Evolutionary conservation across 2,113 vertebrate genomes (phyloP), one percentile per base, ranked within the genome.

Genomic region (Serinus canaria): DNA sequence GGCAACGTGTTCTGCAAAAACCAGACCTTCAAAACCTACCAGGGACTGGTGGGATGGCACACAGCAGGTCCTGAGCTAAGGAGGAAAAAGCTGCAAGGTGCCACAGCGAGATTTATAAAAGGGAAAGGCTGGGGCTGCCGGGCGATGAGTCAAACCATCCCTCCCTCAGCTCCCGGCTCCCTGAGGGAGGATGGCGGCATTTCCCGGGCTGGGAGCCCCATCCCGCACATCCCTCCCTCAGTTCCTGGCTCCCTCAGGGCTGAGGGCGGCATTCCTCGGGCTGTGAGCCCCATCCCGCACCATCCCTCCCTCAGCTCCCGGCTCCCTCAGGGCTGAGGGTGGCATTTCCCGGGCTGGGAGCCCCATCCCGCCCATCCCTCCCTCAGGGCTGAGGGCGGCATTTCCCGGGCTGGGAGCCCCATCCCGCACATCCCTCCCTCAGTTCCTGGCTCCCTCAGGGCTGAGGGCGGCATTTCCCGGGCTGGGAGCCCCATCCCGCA

Each of bases 391-490:
- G 30, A 33, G 1, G 10, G 41, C 31, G 18, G 39, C 6, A 56
- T 25, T 4, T 30, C 31, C 43, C 0, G 24, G 10, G 50, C 15
- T 39, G 39, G 10, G 39, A 39, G 39, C 28, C 11, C 22, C 47
- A 47, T 37, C 37, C 37, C 37, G 37, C 37, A 37, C 37, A 37
- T 37, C 35, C 13, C 7, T 33, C 30, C 47, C 22, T 63, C 73
- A 11, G 25, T 1, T 22, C 33, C 33, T 25, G 41, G 27, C 19
- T 59, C 43, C 10, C 15, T 59, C 3, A 15, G 10, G 30, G 11
- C 1, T 2, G 30, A 33, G 1, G 10, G 41, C 31, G 18, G 39
- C 6, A 56, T 25, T 4, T 30, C 31, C 43, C 0, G 24, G 10
- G 50, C 15, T 52, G 15, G 10, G 27, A 28, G 9, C 50, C 50